A percentile compares a stretch with the other conserved stretches of the same genome.
Evolutionary conservation across 2,888 invertebrate genomes (phyloP).

Genomic region (Psylliodes chrysocephalus): DNA sequence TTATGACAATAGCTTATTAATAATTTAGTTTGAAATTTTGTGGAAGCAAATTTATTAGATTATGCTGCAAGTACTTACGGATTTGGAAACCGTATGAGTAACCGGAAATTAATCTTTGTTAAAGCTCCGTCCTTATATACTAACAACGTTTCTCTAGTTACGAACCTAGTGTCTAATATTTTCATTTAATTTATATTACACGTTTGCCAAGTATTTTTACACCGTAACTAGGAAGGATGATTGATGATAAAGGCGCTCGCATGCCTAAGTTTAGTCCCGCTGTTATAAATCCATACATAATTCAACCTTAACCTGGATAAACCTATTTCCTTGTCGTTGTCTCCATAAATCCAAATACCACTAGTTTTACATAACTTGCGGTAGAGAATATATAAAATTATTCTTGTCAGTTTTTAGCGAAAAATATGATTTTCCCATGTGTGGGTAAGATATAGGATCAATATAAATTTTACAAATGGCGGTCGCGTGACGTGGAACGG

Average conservation of each 20-base stretch:
- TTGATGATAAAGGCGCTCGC: slow-evolving; percentile 2
- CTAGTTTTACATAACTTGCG: slow-evolving; percentile 41
- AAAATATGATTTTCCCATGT: slow-evolving; percentile 32
- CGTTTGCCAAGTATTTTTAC: background rate
- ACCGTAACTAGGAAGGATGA: background rate
- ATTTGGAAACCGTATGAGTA: too few species aligned
- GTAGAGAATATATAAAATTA: slow-evolving; percentile 34
- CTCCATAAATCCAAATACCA: slow-evolving; percentile 40
- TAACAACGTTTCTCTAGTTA: too few species aligned
- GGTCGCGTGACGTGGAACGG: slow-evolving; percentile 16
- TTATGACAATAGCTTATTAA: too few species aligned
- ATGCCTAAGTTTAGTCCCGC: slow-evolving; percentile 7
- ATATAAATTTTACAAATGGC: slow-evolving; percentile 30
- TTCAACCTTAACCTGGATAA: slow-evolving; percentile 41
- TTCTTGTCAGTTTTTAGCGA: slow-evolving; percentile 27
- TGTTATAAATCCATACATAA: slow-evolving; percentile 34
- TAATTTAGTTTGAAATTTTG: too few species aligned
- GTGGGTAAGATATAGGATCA: slow-evolving; percentile 29
- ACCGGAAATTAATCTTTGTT: too few species aligned
- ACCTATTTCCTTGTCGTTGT: slow-evolving; percentile 41
- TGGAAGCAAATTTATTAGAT: too few species aligned
- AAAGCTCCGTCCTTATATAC: too few species aligned
- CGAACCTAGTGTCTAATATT: background rate
- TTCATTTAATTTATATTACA: background rate
- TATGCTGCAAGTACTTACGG: too few species aligned